phyloP scores from a whole-genome alignment of 2,797 vertebrate genomes.

The Serranus cabrilla region DNA sequence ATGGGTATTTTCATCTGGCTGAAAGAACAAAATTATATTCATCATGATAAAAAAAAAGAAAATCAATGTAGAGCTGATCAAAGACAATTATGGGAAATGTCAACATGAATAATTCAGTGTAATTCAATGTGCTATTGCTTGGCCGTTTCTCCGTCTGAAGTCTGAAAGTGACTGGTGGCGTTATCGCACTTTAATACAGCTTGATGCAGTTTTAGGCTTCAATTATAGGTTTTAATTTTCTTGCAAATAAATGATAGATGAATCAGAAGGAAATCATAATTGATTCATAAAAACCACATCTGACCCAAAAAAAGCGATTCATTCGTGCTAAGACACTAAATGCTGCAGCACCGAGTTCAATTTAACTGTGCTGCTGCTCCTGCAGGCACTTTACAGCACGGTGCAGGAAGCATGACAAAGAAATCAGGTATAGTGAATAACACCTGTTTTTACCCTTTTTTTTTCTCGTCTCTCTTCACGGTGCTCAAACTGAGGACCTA shows the following conservation, averaged over 20 bases:
- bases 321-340: not conserved
- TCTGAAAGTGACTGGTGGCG: not conserved
- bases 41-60: not conserved
- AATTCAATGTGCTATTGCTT: not conserved
- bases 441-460: constrained; percentile 25
- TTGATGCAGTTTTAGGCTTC: not conserved
- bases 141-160: not conserved
- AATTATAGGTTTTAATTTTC: not conserved
- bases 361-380: constrained; percentile 21
- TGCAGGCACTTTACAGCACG: not conserved
- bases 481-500: constrained; percentile 47
- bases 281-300: constrained; percentile 5
- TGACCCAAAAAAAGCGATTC: not conserved
- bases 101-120: constrained; percentile 34
- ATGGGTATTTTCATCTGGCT: constrained; percentile 1
- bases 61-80: constrained; percentile 22
- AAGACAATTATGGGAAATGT: constrained; percentile 31
- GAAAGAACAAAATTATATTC: constrained; percentile 15
- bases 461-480: constrained; percentile 7
- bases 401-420: constrained; percentile 25
- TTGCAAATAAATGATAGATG: not conserved
- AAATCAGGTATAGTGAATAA: constrained; percentile 42
- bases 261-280: not conserved
- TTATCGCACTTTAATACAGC: constrained; percentile 3
- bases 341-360: constrained; percentile 6